Evolutionary conservation across 2,113 vertebrate species (phyloP).

Genomic region (Nyctibius bracteatus): DNA sequence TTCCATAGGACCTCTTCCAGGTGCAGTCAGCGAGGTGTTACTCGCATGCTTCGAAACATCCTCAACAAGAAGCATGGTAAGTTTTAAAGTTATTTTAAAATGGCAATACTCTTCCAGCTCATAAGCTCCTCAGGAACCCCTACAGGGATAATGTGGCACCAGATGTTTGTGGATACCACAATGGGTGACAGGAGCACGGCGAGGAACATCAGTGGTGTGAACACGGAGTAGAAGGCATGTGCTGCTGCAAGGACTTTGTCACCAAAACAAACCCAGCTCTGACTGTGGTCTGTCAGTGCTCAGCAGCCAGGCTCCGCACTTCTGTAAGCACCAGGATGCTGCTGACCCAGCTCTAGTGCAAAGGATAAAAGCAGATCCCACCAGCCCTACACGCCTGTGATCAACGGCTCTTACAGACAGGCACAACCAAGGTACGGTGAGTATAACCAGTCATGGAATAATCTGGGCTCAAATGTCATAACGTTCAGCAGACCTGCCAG

Average conservation of each 20-base stretch:
- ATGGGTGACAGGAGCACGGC: not conserved
- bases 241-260: not conserved
- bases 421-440: not conserved
- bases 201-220: not conserved
- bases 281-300: not conserved
- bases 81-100: not conserved
- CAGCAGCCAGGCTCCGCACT: not conserved
- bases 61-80: not conserved
- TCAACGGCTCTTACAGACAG: not conserved
- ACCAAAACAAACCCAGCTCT: not conserved
- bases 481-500: not conserved
- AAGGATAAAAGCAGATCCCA: not conserved
- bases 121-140: not conserved
- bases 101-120: not conserved
- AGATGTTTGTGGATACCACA: not conserved
- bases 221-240: rapidly evolving
- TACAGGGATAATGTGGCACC: not conserved
- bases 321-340: not conserved
- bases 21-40: not conserved
- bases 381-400: not conserved
- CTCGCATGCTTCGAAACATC: not conserved
- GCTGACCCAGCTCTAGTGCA: not conserved
- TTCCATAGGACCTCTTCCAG: not conserved
- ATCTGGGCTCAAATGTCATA: not conserved
- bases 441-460: not conserved